These are phyloP conservation scores for Canis aureus DNA, from an alignment of 2,113 vertebrate genomes.

Conservation along the genomic window DNA sequence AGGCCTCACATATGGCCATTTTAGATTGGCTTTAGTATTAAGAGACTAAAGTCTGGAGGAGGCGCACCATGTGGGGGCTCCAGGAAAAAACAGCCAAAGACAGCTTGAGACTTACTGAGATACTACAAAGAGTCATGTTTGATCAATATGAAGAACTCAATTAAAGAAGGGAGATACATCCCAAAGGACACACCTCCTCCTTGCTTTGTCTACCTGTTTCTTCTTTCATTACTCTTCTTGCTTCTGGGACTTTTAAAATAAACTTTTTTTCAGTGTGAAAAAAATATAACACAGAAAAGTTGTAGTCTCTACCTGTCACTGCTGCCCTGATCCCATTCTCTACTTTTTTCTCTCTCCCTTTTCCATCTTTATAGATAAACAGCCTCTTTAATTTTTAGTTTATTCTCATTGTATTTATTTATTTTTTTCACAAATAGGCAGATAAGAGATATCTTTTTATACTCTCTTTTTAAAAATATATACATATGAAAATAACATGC, in stretches of 20 bases:
- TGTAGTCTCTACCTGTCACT: neutral
- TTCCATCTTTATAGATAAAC: neutral
- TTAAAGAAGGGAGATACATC: slow-evolving; percentile 84
- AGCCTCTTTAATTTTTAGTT: neutral
- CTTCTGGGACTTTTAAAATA: slow-evolving; percentile 86
- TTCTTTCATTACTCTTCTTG: slow-evolving; percentile 88
- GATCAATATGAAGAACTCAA: slow-evolving; percentile 96
- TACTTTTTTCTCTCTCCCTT: neutral
- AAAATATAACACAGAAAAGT: neutral
- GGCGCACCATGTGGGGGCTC: slow-evolving; percentile 89
- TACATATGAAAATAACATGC: neutral
- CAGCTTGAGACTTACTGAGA: slow-evolving; percentile 92
- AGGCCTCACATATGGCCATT: slow-evolving; percentile 84
- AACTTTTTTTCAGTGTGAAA: slow-evolving; percentile 77
- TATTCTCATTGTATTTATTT: neutral
- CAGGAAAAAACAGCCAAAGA: slow-evolving; percentile 88
- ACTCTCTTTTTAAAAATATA: too few relatives aligned
- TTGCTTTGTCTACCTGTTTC: slow-evolving; percentile 81
- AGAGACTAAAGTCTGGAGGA: slow-evolving; percentile 90
- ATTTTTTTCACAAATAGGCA: neutral
- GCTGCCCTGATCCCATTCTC: neutral
- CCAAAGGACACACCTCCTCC: slow-evolving; percentile 27
- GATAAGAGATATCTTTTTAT: neutral
- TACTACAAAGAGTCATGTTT: slow-evolving; percentile 96
- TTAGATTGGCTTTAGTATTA: slow-evolving; percentile 82